A percentile compares a stretch with the other conserved stretches of the same genome.
Evolutionary conservation across 2,113 vertebrate species (phyloP).

Genomic region (Vulpes ferrilata): DNA sequence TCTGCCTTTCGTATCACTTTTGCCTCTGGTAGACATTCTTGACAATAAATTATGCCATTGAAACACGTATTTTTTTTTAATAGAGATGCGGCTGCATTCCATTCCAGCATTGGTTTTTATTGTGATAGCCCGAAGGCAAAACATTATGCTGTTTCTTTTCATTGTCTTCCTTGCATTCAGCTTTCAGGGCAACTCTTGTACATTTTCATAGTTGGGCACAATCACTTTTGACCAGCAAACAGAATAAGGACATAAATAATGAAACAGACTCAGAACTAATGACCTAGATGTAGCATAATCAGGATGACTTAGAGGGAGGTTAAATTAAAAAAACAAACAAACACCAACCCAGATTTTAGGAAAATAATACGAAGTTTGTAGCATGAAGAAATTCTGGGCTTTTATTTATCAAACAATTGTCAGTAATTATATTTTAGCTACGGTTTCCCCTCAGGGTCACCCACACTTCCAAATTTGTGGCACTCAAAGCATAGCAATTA

Average conservation of each 20-base stretch:
- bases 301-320: constrained; percentile 17
- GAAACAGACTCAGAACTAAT: constrained; percentile 56
- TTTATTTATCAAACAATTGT: constrained; percentile 52
- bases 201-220: constrained; percentile 48
- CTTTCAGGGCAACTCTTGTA: constrained; percentile 44
- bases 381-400: not conserved
- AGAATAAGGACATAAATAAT: constrained; percentile 61
- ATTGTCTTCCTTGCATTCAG: constrained; percentile 19
- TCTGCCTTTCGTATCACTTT: constrained; percentile 24
- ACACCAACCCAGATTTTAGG: not conserved
- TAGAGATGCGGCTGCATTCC: not conserved
- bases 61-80: constrained; percentile 20
- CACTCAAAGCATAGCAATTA: constrained; percentile 59
- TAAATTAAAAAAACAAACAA: not conserved
- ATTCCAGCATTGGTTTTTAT: constrained; percentile 48
- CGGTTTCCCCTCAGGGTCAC: constrained; percentile 12
- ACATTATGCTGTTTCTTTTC: constrained; percentile 59
- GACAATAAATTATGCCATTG: constrained; percentile 57
- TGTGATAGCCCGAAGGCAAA: constrained; percentile 44
- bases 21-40: constrained; percentile 59
- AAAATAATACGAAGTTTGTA: constrained; percentile 49
- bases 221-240: constrained; percentile 35
- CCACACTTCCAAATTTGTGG: constrained; percentile 48
- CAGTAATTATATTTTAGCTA: constrained; percentile 59
- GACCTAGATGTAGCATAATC: constrained; percentile 38